A percentile compares a stretch with the other conserved stretches of the same genome.
Conservation (phyloP, 2,797 vertebrate species). For the Gymnoscopelus braueri region DNA sequence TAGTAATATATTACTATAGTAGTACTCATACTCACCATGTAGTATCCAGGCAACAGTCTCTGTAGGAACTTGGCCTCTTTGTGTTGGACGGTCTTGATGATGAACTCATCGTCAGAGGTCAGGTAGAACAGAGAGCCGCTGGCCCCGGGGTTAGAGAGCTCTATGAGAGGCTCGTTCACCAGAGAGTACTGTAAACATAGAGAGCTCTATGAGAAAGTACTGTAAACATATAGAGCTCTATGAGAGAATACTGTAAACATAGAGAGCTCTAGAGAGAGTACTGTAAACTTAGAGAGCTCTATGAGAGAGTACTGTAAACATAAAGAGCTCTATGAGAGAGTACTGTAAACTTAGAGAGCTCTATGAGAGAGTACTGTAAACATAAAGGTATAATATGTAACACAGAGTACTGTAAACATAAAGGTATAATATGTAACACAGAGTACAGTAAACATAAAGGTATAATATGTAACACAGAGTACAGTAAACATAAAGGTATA, state of each 20-base stretch:
- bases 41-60: conserved; percentile 96
- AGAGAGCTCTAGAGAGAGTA: conserved; percentile 96
- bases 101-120: conserved; percentile 97
- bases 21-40: conserved; percentile 87
- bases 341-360: conserved; percentile 79
- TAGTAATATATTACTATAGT: not conserved
- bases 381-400: no score
- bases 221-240: no score
- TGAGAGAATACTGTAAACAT: no score
- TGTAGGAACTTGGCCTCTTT: conserved; percentile 99
- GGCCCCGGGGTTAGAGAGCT: conserved; percentile 95
- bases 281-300: conserved; percentile 91
- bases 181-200: conserved; percentile 88
- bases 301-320: no score
- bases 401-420: no score
- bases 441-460: no score
- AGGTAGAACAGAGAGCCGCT: conserved; percentile 97
- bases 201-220: conserved; percentile 10
- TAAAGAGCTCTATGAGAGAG: conserved; percentile 95
- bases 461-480: no score
- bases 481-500: no score
- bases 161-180: conserved; percentile 95
- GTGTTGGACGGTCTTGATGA: conserved; percentile 99
- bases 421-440: no score
- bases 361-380: no score